Evolutionary conservation across 1,140 invertebrate genomes (phyloP).

Genomic region (Caenorhabditis brenneri): DNA sequence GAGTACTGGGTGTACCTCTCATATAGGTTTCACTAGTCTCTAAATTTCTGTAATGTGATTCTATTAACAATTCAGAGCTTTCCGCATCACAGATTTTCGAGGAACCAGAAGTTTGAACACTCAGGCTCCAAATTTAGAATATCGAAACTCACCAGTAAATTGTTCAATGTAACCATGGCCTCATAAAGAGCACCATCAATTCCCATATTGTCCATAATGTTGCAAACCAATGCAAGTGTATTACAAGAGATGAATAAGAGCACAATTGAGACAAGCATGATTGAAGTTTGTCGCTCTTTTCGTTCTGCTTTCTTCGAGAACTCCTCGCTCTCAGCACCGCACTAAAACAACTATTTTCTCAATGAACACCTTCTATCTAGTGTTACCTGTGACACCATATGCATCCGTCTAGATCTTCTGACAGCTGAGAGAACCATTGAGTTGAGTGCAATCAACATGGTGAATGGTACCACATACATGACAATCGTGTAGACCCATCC

Average conservation of each 20-base stretch:
- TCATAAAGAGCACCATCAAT: constrained; percentile 58
- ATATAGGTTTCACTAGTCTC: no score
- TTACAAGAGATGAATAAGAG: constrained; percentile 63
- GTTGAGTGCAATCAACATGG: constrained; percentile 57
- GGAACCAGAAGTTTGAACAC: no score
- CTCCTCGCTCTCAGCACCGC: constrained; percentile 43
- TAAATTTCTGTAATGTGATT: no score
- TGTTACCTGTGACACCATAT: constrained; percentile 48
- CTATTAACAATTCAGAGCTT: no score
- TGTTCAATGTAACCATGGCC: constrained; percentile 63
- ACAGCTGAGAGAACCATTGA: constrained; percentile 57
- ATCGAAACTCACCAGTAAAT: constrained; percentile 63
- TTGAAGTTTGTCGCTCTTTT: constrained; percentile 62
- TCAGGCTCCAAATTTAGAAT: no score
- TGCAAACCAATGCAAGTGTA: constrained; percentile 66
- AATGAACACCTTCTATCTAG: background rate
- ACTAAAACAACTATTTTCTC: background rate
- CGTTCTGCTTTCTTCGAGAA: constrained; percentile 54
- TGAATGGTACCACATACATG: constrained; percentile 59
- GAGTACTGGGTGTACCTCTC: no score
- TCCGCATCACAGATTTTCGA: no score
- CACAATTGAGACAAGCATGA: constrained; percentile 63
- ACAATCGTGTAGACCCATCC: constrained; percentile 59
- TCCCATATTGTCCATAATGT: constrained; percentile 67
- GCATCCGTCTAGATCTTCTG: constrained; percentile 47